These are phyloP conservation scores for Orthonyx spaldingii DNA, from an alignment of 2,113 vertebrate species.

Conservation along the genomic window DNA sequence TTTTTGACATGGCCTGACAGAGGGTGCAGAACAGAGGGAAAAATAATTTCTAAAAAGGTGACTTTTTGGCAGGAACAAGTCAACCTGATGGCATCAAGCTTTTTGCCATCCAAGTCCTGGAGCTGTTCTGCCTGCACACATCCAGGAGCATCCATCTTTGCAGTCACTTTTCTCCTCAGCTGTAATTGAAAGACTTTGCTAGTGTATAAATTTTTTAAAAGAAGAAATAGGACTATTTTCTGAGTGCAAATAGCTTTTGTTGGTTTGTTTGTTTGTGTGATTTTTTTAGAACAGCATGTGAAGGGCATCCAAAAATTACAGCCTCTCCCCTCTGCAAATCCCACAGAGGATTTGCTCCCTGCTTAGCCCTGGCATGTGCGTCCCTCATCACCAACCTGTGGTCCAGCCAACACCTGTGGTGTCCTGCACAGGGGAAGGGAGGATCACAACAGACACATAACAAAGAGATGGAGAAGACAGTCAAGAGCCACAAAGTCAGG, in stretches of 20 bases:
- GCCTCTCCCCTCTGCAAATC: background rate
- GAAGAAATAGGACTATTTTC: background rate
- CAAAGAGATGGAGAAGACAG: background rate
- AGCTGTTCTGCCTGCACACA: background rate
- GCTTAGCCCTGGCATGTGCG: rapidly evolving
- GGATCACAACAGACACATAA: background rate
- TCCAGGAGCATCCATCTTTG: background rate
- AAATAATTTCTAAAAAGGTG: background rate
- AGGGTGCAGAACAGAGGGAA: background rate
- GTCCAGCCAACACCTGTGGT: background rate
- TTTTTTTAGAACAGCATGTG: background rate
- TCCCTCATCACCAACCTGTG: rapidly evolving
- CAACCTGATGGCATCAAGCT: background rate
- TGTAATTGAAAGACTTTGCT: background rate
- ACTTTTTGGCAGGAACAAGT: background rate
- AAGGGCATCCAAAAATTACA: background rate
- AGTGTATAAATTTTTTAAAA: background rate
- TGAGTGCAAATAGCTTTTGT: background rate
- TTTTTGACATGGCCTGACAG: background rate
- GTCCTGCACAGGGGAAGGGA: background rate
- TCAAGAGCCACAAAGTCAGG: background rate
- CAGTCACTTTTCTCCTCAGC: background rate
- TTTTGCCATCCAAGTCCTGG: background rate
- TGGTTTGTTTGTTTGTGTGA: background rate
- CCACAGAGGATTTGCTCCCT: background rate